Evolutionary conservation across 1,140 invertebrate genomes (phyloP), one percentile per base, ranked within the genome.

Genomic region (Epicauta chinensis): DNA sequence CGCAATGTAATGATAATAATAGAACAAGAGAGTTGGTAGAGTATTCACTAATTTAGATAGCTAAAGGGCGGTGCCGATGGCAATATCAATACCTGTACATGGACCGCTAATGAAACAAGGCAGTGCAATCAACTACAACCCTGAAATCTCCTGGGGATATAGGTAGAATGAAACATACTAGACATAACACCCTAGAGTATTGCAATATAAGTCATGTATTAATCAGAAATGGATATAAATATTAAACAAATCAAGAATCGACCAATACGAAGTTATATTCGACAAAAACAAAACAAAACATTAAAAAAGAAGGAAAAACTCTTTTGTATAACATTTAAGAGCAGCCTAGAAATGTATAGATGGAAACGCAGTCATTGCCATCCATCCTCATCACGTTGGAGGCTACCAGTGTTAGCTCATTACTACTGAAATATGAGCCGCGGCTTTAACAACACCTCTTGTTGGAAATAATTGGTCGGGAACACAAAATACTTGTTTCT

Each of bases 381-480:
- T 63, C 53, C 62, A 61, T 61, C 58, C 59, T 54, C 53, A 57
- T 60, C 62, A 56, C 42, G 32, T 31, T 39, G 31, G 42, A 14
- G 37, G 61, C 61, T 61, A 63, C 61, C 55, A 57, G 62, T 63
- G 54, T 61, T 63, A 56, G 39, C 62, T 63, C 62, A 63, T 63
- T 63, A 63, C 59, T 42, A 51, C 44, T 61, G 57, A 61, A 63
- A 63, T 61, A 63, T 59, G 62, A 63, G 59, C 55, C 50, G 57
- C 59, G 54, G 59, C 53, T 59, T 63, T 61, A 58, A 63, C 61
- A 63, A 63, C 62, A 63, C 59, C 62, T 61, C 62, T 53, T 63
- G 59, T 61, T 57, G 60, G 54, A 60, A 63, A 63, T 63, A 63
- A 63, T 63, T 63, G 62, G 59, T 52, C 62, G 57, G 57, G 57